phyloP scores from a whole-genome alignment of 2,113 vertebrate species.

The Poecilia latipinna region DNA sequence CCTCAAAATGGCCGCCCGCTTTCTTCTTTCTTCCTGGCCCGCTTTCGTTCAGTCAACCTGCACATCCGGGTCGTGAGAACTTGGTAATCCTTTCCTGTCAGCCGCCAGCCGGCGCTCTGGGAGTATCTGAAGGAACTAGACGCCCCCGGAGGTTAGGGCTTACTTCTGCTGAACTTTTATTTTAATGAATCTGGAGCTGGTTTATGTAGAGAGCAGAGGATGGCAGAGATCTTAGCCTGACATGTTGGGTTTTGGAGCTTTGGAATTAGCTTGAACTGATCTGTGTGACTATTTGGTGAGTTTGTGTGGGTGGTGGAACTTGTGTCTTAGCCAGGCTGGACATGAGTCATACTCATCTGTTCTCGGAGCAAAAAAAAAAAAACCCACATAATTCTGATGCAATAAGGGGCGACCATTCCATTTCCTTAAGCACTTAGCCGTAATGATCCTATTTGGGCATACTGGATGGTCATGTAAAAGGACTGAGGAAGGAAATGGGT shows the following conservation, averaged over 20 bases:
- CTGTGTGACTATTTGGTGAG: conserved; percentile 15
- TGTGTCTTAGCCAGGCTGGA: conserved; percentile 13
- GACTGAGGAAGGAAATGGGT: no score
- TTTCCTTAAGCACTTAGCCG: not conserved
- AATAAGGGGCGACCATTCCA: no score
- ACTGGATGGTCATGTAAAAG: no score
- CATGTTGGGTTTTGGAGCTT: conserved; percentile 12
- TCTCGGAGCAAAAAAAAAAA: no score
- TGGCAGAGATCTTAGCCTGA: conserved; percentile 2
- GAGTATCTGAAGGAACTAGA: not conserved
- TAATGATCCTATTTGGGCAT: not conserved
- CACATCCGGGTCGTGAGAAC: not conserved
- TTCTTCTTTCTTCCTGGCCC: not conserved
- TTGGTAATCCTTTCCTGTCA: not conserved
- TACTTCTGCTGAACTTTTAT: not conserved
- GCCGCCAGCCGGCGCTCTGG: not conserved
- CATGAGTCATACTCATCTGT: not conserved
- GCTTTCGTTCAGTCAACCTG: conserved; percentile 1
- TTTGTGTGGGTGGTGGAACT: not conserved
- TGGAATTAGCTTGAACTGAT: conserved; percentile 1
- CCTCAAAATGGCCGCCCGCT: not conserved
- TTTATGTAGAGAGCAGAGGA: not conserved
- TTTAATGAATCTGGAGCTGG: conserved; percentile 13
- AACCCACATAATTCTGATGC: not conserved
- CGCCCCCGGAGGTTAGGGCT: no score